These are phyloP conservation scores for Harlomillsia oculata DNA, from an alignment of 1,140 invertebrate species.

Conservation along the genomic window DNA sequence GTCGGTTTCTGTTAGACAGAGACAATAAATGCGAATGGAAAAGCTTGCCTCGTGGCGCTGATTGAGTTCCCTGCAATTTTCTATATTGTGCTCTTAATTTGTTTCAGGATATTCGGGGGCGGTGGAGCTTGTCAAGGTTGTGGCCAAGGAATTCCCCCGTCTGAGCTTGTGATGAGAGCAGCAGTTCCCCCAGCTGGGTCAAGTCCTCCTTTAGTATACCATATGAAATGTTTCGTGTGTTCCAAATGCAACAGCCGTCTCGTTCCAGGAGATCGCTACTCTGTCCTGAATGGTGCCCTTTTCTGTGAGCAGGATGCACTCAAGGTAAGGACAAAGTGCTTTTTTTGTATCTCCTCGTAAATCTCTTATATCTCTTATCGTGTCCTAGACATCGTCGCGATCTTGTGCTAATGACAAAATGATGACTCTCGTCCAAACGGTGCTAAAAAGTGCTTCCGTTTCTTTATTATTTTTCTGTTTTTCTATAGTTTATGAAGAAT, in stretches of 20 bases:
- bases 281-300: conserved; percentile 34
- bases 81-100: too few species aligned
- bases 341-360: not conserved
- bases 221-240: conserved; percentile 88
- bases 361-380: too few species aligned
- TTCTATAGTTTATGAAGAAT: conserved; percentile 32
- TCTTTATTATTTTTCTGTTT: too few species aligned
- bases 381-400: too few species aligned
- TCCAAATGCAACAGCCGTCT: conserved; percentile 79
- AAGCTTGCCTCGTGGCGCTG: too few species aligned
- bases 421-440: too few species aligned
- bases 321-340: conserved; percentile 22
- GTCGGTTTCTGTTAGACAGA: too few species aligned
- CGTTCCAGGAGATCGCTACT: conserved; percentile 71
- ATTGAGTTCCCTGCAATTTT: too few species aligned
- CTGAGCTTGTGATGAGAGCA: conserved; percentile 80
- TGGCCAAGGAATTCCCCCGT: conserved; percentile 77
- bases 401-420: too few species aligned
- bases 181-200: conserved; percentile 40
- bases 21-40: too few species aligned
- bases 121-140: conserved; percentile 77
- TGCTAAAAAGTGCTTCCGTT: too few species aligned
- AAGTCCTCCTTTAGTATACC: conserved; percentile 56
- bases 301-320: conserved; percentile 35
- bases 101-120: conserved; percentile 72